Evolutionary conservation across 2,797 vertebrate species (phyloP).

Genomic region (Alfaro cultratus): DNA sequence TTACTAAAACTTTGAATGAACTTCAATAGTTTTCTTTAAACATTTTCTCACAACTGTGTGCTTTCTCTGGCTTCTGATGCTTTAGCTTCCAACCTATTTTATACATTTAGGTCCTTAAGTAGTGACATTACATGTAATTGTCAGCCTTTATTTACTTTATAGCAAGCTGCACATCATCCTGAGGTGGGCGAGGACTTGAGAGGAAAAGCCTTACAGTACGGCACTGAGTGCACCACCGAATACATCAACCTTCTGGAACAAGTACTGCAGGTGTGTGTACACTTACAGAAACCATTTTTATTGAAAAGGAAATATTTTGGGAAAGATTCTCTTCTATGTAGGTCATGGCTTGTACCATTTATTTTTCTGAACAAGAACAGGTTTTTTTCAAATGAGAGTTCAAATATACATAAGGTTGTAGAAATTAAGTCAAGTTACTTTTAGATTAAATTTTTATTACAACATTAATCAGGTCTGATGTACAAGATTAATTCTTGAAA

Average conservation of each 20-base stretch:
- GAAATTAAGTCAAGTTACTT: background rate
- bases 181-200: slow-evolving; percentile 89
- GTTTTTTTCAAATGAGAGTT: background rate
- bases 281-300: background rate
- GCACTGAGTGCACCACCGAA: slow-evolving; percentile 89
- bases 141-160: slow-evolving; percentile 31
- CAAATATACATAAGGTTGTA: background rate
- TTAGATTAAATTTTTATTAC: background rate
- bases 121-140: background rate
- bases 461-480: background rate
- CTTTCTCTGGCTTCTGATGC: background rate
- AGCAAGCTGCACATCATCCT: slow-evolving; percentile 93
- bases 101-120: background rate
- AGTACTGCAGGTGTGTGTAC: slow-evolving; percentile 83
- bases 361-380: background rate
- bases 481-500: background rate
- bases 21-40: background rate
- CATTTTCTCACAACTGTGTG: background rate
- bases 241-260: slow-evolving; percentile 95
- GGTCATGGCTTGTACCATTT: background rate
- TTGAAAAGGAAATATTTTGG: background rate
- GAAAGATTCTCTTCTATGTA: background rate
- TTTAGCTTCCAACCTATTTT: background rate
- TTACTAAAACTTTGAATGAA: background rate
- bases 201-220: slow-evolving; percentile 86